These are phyloP conservation scores for Gasterosteus aculeatus DNA, from an alignment of 2,113 vertebrate genomes.

Conservation along the genomic window DNA sequence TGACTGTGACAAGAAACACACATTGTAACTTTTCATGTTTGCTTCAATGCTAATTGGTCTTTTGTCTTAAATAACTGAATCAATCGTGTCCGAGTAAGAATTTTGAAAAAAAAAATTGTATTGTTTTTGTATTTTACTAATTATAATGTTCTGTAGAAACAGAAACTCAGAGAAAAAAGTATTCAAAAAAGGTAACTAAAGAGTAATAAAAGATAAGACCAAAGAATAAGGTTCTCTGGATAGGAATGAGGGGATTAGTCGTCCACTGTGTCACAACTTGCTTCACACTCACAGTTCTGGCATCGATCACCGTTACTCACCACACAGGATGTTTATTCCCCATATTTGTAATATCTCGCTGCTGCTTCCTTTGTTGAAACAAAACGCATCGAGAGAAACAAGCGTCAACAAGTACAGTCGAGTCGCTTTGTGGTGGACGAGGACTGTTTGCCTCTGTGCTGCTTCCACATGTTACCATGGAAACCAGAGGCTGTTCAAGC, in stretches of 20 bases:
- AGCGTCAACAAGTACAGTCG: slow-evolving; percentile 5
- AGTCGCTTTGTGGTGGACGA: slow-evolving; percentile 26
- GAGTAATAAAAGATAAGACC: too few relatives aligned
- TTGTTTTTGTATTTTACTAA: not conserved
- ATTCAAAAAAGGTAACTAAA: too few relatives aligned
- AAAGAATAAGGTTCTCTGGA: not conserved
- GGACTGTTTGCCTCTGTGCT: slow-evolving; percentile 3
- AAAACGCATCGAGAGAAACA: slow-evolving; percentile 2
- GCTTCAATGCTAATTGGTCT: not conserved
- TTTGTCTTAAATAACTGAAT: not conserved
- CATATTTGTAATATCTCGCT: not conserved
- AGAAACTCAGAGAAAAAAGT: not conserved
- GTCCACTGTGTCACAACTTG: not conserved
- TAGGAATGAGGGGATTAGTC: not conserved
- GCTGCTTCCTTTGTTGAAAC: not conserved
- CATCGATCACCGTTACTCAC: slow-evolving; percentile 21
- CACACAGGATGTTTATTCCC: slow-evolving; percentile 19
- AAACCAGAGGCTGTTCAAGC: slow-evolving; percentile 37
- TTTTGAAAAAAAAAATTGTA: too few relatives aligned
- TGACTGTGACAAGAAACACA: too few relatives aligned
- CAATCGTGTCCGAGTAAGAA: too few relatives aligned
- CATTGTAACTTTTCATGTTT: not conserved
- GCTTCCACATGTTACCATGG: slow-evolving; percentile 28
- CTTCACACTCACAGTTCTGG: not conserved
- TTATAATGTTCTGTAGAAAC: not conserved